Evolutionary conservation across 2,888 invertebrate species (phyloP), one percentile per base, ranked within the genome.

Genomic region (Chesias legatella): DNA sequence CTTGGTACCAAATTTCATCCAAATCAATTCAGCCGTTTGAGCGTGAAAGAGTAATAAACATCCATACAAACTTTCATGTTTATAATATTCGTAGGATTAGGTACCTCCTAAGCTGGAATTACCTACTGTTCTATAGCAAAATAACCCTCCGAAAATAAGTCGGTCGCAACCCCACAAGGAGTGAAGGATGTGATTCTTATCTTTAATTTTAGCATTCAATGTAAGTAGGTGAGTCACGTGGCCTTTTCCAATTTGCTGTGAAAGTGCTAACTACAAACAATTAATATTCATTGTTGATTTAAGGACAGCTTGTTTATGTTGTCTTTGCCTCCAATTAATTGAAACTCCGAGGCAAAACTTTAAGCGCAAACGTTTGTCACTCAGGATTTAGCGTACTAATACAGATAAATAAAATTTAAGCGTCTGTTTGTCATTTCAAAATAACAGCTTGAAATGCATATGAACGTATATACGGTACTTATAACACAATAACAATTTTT

Each of bases 161-260:
- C 4, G 13, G 25, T 30, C 36, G 10, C 8, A 11, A n/a, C 28
- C 33, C 17, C 36, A 43, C 5, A 40, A 22, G 44, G 47, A 37
- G n/a, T 38, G 36, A 35, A 48, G 40, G 38, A 43, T 34, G 30
- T 23, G 63, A 64, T 73, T 57, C 60, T 58, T 54, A 74, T 73
- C 67, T 60, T 57, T 48, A 57, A n/a, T 48, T 70, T 73, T 67
- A 66, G 57, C 64, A 74, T 74, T 69, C 69, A 68, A 50, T 41
- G 58, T 60, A 60, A 55, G 58, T 53, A 50, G 56, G 55, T 62
- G 56, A 55, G 62, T 63, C 51, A 50, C n/a, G 48, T 37, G 51
- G 31, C 41, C 46, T 38, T 48, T 48, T 41, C 51, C 46, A 33
- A 38, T 41, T 42, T 22, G 53, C 50, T 58, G 62, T 56, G 63